phyloP scores from a whole-genome alignment of 2,113 vertebrate species.

The Nanger granti region DNA sequence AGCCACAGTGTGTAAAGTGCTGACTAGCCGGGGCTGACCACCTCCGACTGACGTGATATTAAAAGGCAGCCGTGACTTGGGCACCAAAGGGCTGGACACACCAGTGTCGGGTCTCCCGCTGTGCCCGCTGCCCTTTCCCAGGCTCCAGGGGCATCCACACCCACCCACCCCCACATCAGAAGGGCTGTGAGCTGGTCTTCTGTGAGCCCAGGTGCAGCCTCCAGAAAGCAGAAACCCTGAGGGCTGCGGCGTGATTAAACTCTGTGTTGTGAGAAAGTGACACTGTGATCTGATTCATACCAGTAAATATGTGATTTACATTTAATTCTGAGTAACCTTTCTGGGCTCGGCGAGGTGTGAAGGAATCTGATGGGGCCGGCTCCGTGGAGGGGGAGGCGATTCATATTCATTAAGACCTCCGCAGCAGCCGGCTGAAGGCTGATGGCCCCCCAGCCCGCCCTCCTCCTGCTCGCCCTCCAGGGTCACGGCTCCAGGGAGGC shows the following conservation, averaged over 20 bases:
- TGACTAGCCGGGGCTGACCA: background rate
- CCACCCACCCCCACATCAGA: rapidly evolving
- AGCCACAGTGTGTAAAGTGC: background rate
- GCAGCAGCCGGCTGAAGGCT: conserved; percentile 75
- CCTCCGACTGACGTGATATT: background rate
- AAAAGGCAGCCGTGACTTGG: conserved; percentile 5
- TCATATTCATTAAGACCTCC: conserved; percentile 86
- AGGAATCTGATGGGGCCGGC: conserved; percentile 83
- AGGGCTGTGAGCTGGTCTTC: background rate
- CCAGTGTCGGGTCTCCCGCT: background rate
- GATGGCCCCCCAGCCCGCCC: conserved; percentile 62
- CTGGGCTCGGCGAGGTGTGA: conserved; percentile 80
- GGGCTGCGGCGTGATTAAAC: conserved; percentile 61
- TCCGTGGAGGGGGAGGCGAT: conserved; percentile 80
- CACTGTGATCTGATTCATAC: conserved; percentile 76
- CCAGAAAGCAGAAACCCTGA: background rate
- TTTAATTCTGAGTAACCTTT: conserved; percentile 86
- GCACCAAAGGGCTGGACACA: background rate
- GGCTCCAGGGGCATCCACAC: background rate
- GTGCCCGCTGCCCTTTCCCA: background rate
- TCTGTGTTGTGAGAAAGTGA: conserved; percentile 71
- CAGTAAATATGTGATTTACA: conserved; percentile 91
- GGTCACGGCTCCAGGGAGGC: conserved; percentile 62
- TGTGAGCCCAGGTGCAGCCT: background rate
- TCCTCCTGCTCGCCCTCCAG: conserved; percentile 53